Evolutionary conservation across 2,888 invertebrate genomes (phyloP).

Genomic region (Chrysomela aeneicollis): DNA sequence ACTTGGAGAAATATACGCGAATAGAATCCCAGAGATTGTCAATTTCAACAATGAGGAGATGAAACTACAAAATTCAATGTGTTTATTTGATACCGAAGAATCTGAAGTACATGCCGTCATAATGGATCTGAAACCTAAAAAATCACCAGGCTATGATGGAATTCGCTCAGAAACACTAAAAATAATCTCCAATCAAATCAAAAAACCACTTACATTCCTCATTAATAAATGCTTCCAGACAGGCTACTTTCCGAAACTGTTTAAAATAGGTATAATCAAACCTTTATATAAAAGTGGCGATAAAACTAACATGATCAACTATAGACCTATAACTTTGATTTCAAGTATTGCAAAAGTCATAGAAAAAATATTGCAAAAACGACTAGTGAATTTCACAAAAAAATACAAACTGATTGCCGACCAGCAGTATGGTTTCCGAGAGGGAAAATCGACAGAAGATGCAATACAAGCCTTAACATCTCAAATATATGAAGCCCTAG

Average conservation of each 20-base stretch:
- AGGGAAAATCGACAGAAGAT: too few relatives aligned
- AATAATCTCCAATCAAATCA: background rate
- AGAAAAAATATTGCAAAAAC: too few relatives aligned
- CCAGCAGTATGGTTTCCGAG: too few relatives aligned
- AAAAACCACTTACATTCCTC: background rate
- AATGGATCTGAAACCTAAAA: slow-evolving; percentile 11
- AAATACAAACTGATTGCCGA: too few relatives aligned
- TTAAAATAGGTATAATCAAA: too few relatives aligned
- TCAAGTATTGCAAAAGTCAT: too few relatives aligned
- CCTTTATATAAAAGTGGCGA: too few relatives aligned
- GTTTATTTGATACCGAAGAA: slow-evolving; percentile 5
- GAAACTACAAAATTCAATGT: slow-evolving; percentile 8
- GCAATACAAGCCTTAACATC: too few relatives aligned
- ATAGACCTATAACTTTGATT: too few relatives aligned
- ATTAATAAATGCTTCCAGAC: slow-evolving; percentile 9
- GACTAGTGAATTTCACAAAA: too few relatives aligned
- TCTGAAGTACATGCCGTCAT: slow-evolving; percentile 6
- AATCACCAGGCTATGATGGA: slow-evolving; percentile 6
- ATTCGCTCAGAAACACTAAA: slow-evolving; percentile 1
- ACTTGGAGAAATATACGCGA: background rate
- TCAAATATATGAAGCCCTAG: too few relatives aligned
- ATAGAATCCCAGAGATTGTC: background rate
- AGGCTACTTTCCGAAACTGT: slow-evolving; percentile 7
- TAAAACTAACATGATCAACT: too few relatives aligned
- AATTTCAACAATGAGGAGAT: background rate